Base-by-base conservation (phyloP, 2,797 vertebrate species). In the Catharus ustulatus region DNA sequence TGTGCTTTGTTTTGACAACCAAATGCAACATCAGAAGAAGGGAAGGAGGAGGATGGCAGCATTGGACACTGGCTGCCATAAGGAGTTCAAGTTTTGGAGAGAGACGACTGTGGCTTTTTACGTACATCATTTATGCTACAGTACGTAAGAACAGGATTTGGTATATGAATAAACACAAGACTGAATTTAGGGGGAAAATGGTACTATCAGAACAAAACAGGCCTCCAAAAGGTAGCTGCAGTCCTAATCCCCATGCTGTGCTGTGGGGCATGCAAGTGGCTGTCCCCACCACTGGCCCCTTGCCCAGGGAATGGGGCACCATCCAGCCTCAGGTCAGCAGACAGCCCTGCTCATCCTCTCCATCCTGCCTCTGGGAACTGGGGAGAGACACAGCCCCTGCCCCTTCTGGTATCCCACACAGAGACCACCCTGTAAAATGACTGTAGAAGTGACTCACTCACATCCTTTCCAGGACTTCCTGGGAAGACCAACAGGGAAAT, bases 301-400 rank as follows among this genome's bases (percentile, higher is more conserved):
- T 82, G 17, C 40, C 27, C 9, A 36, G 38, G 12, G 38, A 23
- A 7, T 0, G 0, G 7, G 4, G 11, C 0, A 0, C 5, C 32
- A n/a, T 57, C 32, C 61, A 88, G 15, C 30, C 66, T 45, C 0
- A 0, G 64, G 13, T 34, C 2, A 1, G 10, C 29, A 67, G 45
- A 40, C 27, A 81, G 38, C 27, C 32, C 46, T 72, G 11, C 10
- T 54, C 29, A 55, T 36, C 43, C 26, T 69, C 78, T 81, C 18
- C 49, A 38, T 46, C 40, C 27, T 83, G 16, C 48, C 45, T 30
- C 45, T 27, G 10, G 34, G 14, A 68, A 16, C 26, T 16, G 2
- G 4, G 18, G 9, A 74, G 40, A 43, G 19, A 19, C 11, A 66
- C 22, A 71, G 5, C 2, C 27, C 16, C 11, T 26, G 6, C n/a